These are phyloP conservation scores for Sceloporus undulatus DNA, from an alignment of 2,113 vertebrate genomes.

Conservation along the genomic window DNA sequence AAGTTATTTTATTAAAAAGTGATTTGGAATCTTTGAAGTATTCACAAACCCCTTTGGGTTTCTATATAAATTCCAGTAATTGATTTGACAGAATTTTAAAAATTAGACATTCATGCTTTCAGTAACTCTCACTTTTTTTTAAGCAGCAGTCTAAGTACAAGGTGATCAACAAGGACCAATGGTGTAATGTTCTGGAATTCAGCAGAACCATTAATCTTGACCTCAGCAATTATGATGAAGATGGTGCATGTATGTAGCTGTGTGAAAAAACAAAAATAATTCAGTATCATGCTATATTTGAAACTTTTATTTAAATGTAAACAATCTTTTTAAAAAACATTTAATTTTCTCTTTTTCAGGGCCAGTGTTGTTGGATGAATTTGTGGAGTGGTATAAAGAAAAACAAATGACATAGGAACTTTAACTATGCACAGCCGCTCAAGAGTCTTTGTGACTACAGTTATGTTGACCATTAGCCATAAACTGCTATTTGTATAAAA, in stretches of 20 bases:
- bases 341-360: constrained; percentile 78
- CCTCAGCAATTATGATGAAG: constrained; percentile 99
- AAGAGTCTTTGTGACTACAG: constrained; percentile 84
- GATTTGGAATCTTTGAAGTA: not conserved
- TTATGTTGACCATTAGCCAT: constrained; percentile 83
- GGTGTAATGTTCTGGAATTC: constrained; percentile 99
- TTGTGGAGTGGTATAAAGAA: constrained; percentile 99
- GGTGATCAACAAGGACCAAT: constrained; percentile 99
- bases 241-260: constrained; percentile 94
- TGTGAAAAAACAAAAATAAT: constrained; percentile 1
- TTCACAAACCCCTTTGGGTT: too few relatives aligned
- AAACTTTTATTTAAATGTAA: not conserved
- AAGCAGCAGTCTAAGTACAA: constrained; percentile 98
- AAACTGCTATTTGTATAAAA: constrained; percentile 84
- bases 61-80: too few relatives aligned
- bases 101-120: constrained; percentile 3
- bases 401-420: constrained; percentile 94
- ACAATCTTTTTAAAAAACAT: constrained; percentile 50
- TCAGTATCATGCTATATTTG: not conserved
- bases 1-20: not conserved
- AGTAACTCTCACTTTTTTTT: constrained; percentile 69
- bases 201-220: constrained; percentile 99
- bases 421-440: constrained; percentile 78
- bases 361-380: constrained; percentile 99
- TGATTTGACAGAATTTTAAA: not conserved